phyloP scores from a whole-genome alignment of 2,113 vertebrate species.

The Syngnathus floridae region DNA sequence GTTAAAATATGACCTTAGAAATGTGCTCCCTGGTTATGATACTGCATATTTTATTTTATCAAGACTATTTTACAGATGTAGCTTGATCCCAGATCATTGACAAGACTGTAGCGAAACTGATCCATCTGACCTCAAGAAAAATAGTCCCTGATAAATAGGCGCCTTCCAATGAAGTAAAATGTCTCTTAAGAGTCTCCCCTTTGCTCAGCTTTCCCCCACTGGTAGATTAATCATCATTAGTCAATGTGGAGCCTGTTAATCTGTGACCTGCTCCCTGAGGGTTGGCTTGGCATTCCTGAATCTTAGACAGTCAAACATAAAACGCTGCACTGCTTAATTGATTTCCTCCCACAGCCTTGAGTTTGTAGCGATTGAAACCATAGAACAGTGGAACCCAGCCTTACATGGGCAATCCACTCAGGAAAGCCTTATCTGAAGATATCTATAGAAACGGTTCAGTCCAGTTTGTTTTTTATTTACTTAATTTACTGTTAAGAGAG shows the following conservation, averaged over 20 bases:
- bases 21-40: not conserved
- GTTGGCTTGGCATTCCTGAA: conserved; percentile 8
- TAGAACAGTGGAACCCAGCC: not conserved
- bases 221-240: conserved; percentile 50
- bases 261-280: conserved; percentile 25
- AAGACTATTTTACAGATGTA: not conserved
- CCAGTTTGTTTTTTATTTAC: not conserved
- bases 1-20: not conserved
- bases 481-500: not conserved
- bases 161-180: conserved; percentile 17
- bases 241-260: conserved; percentile 36
- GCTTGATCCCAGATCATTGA: not conserved
- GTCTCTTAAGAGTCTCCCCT: conserved; percentile 21
- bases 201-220: conserved; percentile 11
- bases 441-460: not conserved
- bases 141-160: conserved; percentile 5
- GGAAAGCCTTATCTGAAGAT: conserved; percentile 2
- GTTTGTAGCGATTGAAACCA: not conserved
- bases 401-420: not conserved
- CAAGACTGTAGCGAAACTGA: conserved; percentile 3
- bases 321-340: not conserved
- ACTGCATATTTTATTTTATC: not conserved
- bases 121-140: conserved; percentile 7
- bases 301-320: not conserved
- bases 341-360: not conserved